Evolutionary conservation across 2,888 invertebrate species (phyloP).

Genomic region (Caenorhabditis auriculariae): DNA sequence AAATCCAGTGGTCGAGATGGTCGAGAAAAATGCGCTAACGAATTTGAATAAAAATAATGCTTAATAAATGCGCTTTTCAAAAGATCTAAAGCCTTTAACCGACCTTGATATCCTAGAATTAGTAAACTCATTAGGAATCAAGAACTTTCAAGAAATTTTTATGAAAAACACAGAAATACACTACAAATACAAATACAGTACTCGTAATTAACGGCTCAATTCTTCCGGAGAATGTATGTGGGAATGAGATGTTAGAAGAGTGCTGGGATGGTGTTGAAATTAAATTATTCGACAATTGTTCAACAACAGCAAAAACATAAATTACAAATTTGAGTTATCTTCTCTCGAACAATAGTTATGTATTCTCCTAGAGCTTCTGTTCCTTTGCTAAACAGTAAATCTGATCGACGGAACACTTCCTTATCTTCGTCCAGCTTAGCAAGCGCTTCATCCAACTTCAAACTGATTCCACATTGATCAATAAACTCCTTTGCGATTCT

Average conservation of each 20-base stretch:
- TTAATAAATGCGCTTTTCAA: conserved; percentile 25
- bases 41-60: conserved; percentile 20
- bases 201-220: conserved; percentile 15
- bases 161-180: too few species aligned
- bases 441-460: conserved; percentile 5
- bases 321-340: conserved; percentile 4
- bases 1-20: too few species aligned
- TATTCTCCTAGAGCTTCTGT: conserved; percentile 5
- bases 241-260: not conserved
- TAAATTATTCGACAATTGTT: too few species aligned
- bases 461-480: conserved; percentile 4
- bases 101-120: conserved; percentile 19
- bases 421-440: conserved; percentile 6
- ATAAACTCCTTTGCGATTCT: conserved; percentile 7
- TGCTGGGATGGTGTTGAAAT: conserved; percentile 3
- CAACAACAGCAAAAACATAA: conserved; percentile 2
- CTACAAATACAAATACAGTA: too few species aligned
- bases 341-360: conserved; percentile 7
- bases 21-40: too few species aligned
- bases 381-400: conserved; percentile 4
- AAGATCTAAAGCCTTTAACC: conserved; percentile 25
- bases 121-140: too few species aligned
- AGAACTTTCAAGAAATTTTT: too few species aligned
- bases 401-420: conserved; percentile 1
- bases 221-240: conserved; percentile 6